Conservation (phyloP, 2,888 invertebrate genomes). For the Atrina japonica region DNA sequence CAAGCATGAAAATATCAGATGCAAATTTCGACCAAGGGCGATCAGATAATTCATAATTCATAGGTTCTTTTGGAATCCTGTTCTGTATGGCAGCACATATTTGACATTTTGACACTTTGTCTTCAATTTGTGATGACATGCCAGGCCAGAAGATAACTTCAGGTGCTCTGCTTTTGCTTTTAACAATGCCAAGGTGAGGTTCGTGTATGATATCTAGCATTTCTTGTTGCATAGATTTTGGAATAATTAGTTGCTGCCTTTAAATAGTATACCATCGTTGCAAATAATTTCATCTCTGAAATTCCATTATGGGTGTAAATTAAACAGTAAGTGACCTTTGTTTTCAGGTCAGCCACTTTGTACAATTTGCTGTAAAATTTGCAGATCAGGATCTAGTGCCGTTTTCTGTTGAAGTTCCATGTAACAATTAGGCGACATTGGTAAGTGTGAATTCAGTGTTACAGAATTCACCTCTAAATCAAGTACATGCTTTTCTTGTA, state of each 20-base stretch:
- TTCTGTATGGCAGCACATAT: slow-evolving; percentile 19
- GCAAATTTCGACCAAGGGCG: slow-evolving; percentile 29
- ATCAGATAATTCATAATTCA: slow-evolving; percentile 19
- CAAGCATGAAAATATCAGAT: slow-evolving; percentile 28
- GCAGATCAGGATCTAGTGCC: background rate
- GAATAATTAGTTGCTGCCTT: slow-evolving; percentile 24
- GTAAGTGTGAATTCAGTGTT: slow-evolving; percentile 27
- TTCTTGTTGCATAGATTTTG: slow-evolving; percentile 16
- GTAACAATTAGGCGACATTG: slow-evolving; percentile 15
- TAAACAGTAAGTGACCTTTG: slow-evolving; percentile 5
- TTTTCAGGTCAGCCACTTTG: background rate
- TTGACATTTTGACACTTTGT: slow-evolving; percentile 22
- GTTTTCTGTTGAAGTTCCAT: slow-evolving; percentile 3
- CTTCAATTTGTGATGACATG: slow-evolving; percentile 29
- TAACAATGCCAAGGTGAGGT: slow-evolving; percentile 27
- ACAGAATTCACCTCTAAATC: slow-evolving; percentile 5
- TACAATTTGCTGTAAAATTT: slow-evolving; percentile 20
- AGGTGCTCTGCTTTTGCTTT: slow-evolving; percentile 27
- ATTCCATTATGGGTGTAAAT: slow-evolving; percentile 5
- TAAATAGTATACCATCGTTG: slow-evolving; percentile 30
- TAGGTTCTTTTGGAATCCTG: slow-evolving; percentile 22
- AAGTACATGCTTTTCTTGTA: slow-evolving; percentile 4
- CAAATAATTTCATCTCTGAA: background rate
- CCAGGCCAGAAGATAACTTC: slow-evolving; percentile 29
- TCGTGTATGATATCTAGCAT: slow-evolving; percentile 32